Evolutionary conservation across 2,888 invertebrate species (phyloP).

Genomic region (Sarcophaga carnaria): DNA sequence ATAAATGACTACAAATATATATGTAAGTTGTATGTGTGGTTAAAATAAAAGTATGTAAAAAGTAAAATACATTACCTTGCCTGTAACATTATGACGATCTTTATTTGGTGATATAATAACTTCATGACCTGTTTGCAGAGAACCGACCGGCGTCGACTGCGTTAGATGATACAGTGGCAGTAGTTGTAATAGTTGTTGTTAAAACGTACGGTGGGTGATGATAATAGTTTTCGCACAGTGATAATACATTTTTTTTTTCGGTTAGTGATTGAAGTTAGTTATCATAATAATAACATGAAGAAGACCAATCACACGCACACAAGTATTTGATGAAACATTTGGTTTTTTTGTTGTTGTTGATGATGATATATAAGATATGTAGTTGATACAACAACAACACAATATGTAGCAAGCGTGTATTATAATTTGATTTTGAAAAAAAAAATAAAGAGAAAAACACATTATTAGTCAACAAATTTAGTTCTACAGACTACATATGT

Average conservation of each 20-base stretch:
- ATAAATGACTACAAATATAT: no score
- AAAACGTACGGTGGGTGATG: constrained; percentile 6
- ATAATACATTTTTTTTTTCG: not conserved
- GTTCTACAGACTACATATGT: not conserved
- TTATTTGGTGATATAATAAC: constrained; percentile 94
- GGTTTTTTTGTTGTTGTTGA: not conserved
- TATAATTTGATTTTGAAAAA: not conserved
- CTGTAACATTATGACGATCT: constrained; percentile 90
- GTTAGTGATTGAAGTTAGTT: constrained; percentile 38
- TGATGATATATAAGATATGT: not conserved
- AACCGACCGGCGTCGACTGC: constrained; percentile 96
- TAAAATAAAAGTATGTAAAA: no score
- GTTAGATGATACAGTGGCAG: constrained; percentile 41
- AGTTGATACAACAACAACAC: not conserved
- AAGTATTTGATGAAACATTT: not conserved
- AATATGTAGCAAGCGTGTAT: not conserved
- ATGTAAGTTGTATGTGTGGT: no score
- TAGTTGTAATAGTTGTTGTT: constrained; percentile 9
- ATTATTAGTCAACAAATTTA: constrained; percentile 13
- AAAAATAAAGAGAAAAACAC: not conserved
- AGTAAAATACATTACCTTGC: constrained; percentile 85
- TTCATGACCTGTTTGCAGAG: constrained; percentile 95
- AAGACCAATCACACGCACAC: not conserved
- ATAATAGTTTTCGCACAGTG: constrained; percentile 33
- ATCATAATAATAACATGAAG: not conserved